Evolutionary conservation across 2,888 invertebrate species (phyloP), one percentile per base, ranked within the genome.

Genomic region (Selenia dentaria): DNA sequence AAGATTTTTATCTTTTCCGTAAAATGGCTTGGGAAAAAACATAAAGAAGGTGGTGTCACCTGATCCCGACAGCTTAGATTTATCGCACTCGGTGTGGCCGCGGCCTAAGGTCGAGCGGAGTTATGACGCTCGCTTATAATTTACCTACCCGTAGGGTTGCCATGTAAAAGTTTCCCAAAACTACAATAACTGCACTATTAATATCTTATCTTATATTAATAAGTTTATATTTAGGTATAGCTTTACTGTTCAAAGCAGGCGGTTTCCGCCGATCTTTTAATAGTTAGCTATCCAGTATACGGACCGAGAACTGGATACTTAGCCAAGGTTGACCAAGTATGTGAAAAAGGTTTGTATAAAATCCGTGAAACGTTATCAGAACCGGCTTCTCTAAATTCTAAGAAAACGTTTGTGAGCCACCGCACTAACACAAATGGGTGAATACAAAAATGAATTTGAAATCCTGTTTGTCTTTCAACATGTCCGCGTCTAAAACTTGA

Each of bases 11-110:
- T 91, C 91, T 88, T 89, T 89, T 71, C 88, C 84, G 87, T 91
- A 90, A 91, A 91, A 91, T 79, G 83, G 90, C 87, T 87, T 91
- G 91, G 89, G 91, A 91, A 91, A 91, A 91, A 91, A 91, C 91
- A 91, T 91, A 91, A 91, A 91, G 90, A 89, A 91, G 88, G 85
- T 81, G 86, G 88, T 90, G 91, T 91, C 91, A 91, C 91, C 91
- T 91, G 90, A 89, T 85, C 88, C 82, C 74, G 90, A 87, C 89
- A 85, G 83, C 59, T 59, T 63, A 64, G 87, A 90, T 89, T 90
- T 83, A 90, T 85, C 45, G 72, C 71, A 58, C 77, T 74, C 81
- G 73, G 85, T 89, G 88, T 89, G 87, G 83, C 88, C 88, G 74
- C 79, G 81, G 85, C 87, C 86, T 90, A 76, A 91, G 89, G 83